Evolutionary conservation across 2,113 vertebrate genomes (phyloP), one percentile per base, ranked within the genome.

Genomic region (Pteropus alecto): DNA sequence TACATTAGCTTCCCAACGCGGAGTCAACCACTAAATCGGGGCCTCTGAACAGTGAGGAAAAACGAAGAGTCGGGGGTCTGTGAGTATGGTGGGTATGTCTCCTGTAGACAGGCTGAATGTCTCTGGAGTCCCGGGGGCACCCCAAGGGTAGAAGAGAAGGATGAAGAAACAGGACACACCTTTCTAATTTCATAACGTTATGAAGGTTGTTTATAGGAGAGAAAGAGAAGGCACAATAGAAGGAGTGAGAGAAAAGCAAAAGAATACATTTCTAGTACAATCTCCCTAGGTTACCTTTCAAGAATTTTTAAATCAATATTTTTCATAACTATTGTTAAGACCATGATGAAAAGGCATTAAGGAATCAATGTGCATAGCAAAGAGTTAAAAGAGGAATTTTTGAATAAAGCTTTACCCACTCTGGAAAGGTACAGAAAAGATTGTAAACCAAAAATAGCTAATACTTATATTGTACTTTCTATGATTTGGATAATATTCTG

Each of bases 301-400:
- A 68, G 1, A n/a, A 35, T 38, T 88, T 85, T 60, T 43, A 79
- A 46, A 68, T 79, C 18, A 70, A 71, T 21, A 28, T 48, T 94
- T 81, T 43, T 18, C 48, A 70, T 81, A 38, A 83, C 41, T 14
- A 83, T 65, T 28, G 13, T 70, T 83, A 60, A 61, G 2, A 46
- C 11, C 2, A 58, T 19, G 21, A 83, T 0, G 15, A 90, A 87
- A 96, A 93, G 28, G 26, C 7, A 68, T 68, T 51, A 91, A 76
- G 58, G 43, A 68, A 92, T n/a, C 16, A 19, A 3, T 6, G 3
- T 68, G 3, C 35, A 38, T n/a, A 73, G 33, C 21, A 33, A 74
- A 91, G 43, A 88, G 12, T 63, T 58, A n/a, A 96, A 86, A 90
- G 22, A 76, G n/a, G 2, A 61, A 79, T 18, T 54, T 76, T 63